These are phyloP conservation scores for Peribatodes rhomboidaria DNA, from an alignment of 2,888 invertebrate species.

Conservation along the genomic window DNA sequence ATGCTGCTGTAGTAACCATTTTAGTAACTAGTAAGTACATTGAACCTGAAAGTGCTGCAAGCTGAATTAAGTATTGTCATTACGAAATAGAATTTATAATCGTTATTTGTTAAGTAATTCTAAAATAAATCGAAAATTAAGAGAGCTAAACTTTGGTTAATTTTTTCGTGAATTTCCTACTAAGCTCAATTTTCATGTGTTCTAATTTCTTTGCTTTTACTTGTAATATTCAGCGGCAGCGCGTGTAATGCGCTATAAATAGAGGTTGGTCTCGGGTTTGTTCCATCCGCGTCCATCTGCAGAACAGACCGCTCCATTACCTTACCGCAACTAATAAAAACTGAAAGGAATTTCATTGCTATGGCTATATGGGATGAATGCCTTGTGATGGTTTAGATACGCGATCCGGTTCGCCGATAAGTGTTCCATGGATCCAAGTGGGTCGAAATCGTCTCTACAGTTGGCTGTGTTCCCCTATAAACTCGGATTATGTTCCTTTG, in stretches of 20 bases:
- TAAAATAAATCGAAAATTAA: too few relatives aligned
- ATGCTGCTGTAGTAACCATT: too few relatives aligned
- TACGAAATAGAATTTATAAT: too few relatives aligned
- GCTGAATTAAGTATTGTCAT: too few relatives aligned
- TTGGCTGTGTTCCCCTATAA: neutral
- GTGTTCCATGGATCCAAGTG: slow-evolving; percentile 7
- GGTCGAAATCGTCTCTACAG: neutral
- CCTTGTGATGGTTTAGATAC: slow-evolving; percentile 46
- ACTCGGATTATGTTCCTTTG: neutral
- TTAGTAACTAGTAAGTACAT: too few relatives aligned
- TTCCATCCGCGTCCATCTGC: slow-evolving; percentile 69
- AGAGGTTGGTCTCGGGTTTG: slow-evolving; percentile 73
- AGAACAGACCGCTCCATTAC: slow-evolving; percentile 81
- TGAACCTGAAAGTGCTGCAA: too few relatives aligned
- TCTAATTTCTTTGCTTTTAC: slow-evolving; percentile 44
- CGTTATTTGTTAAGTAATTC: too few relatives aligned
- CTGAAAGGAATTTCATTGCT: slow-evolving; percentile 75
- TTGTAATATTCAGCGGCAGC: slow-evolving; percentile 78
- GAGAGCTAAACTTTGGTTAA: too few relatives aligned
- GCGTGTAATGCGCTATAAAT: slow-evolving; percentile 79
- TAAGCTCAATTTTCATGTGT: too few relatives aligned
- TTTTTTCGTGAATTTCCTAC: too few relatives aligned
- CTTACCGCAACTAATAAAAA: slow-evolving; percentile 81
- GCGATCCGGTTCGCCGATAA: slow-evolving; percentile 26
- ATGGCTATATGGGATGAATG: slow-evolving; percentile 52